Evolutionary conservation across 2,113 vertebrate genomes (phyloP).

Genomic region (Myrmophylax atrothorax): DNA sequence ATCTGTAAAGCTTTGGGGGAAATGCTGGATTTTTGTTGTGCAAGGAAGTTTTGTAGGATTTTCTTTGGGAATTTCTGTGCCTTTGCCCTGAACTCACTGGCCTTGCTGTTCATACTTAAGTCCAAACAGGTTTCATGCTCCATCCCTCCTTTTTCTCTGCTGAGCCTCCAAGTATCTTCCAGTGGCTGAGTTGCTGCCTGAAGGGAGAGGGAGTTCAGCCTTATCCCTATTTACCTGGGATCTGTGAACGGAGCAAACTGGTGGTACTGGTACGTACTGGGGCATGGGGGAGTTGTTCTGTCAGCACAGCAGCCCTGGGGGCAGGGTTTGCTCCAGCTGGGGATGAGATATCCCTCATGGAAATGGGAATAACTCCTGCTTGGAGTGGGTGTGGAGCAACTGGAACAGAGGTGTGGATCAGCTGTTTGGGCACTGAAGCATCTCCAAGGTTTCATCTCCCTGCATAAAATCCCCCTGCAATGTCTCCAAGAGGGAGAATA

Average conservation of each 20-base stretch:
- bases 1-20: background rate
- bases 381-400: background rate
- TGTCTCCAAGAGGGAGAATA: background rate
- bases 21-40: background rate
- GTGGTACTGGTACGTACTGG: constrained; percentile 85
- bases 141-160: constrained; percentile 84
- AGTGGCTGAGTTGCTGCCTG: constrained; percentile 91
- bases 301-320: background rate
- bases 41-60: background rate
- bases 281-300: background rate
- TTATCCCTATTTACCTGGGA: constrained; percentile 89
- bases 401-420: background rate
- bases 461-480: background rate
- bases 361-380: background rate
- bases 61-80: background rate
- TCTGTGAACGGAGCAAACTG: constrained; percentile 92
- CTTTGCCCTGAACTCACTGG: background rate
- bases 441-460: background rate
- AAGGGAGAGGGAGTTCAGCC: constrained; percentile 81
- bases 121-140: constrained; percentile 88
- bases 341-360: background rate
- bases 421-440: background rate
- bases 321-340: background rate
- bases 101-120: constrained; percentile 62
- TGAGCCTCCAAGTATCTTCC: constrained; percentile 90